A percentile compares a stretch with the other conserved stretches of the same genome.
These are phyloP conservation scores for Zophobas morio DNA, from an alignment of 1,140 invertebrate species.

Conservation along the genomic window DNA sequence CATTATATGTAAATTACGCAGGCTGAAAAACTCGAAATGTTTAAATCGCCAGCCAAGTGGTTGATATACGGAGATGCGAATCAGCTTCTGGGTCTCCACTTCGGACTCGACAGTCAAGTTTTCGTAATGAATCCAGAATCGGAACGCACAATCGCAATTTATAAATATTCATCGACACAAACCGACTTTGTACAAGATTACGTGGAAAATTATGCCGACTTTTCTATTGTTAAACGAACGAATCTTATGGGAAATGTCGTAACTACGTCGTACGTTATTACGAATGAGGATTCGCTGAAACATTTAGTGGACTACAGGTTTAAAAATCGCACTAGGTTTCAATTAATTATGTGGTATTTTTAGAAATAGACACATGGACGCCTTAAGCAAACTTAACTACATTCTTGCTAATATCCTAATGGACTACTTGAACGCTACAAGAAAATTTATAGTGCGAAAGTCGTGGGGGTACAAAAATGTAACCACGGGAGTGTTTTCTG, in stretches of 20 bases:
- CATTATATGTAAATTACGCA: too few species aligned
- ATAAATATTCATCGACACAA: conserved; percentile 8
- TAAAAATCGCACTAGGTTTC: too few species aligned
- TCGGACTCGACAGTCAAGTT: conserved; percentile 19
- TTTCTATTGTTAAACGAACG: background rate
- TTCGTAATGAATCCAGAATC: background rate
- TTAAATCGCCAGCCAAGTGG: too few species aligned
- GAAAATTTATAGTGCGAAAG: conserved; percentile 52
- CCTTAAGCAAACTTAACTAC: conserved; percentile 74
- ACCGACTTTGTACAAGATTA: background rate
- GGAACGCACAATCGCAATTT: background rate
- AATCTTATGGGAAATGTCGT: conserved; percentile 26
- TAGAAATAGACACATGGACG: conserved; percentile 72
- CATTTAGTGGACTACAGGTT: conserved; percentile 73
- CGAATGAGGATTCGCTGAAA: conserved; percentile 71
- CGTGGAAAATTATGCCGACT: background rate
- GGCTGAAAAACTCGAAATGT: too few species aligned
- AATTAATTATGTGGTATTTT: conserved; percentile 42
- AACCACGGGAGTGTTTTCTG: conserved; percentile 69
- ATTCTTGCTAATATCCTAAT: conserved; percentile 70
- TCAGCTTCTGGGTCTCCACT: background rate
- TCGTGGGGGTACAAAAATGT: conserved; percentile 70
- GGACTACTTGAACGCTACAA: conserved; percentile 71
- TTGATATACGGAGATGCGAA: too few species aligned
- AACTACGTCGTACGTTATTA: conserved; percentile 68